Evolutionary conservation across 2,113 vertebrate species (phyloP), one percentile per base, ranked within the genome.

Genomic region (Poeciliopsis prolifica): DNA sequence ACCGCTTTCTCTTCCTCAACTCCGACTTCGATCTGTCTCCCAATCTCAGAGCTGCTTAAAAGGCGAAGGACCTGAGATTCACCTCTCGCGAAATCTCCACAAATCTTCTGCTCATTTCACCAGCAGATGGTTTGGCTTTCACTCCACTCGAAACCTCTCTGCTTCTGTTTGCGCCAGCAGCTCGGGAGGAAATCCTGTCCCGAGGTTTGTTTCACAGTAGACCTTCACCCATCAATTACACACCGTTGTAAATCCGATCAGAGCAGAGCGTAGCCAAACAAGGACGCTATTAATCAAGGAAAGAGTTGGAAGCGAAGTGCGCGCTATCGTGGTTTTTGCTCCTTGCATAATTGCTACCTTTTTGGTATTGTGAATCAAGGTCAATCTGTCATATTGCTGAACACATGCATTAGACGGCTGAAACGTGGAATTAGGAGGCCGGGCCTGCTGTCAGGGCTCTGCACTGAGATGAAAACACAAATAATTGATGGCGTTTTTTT

Each of bases 141-240:
- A 19, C 65, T 79, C 65, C 40, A 3, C 30, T 60, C 1, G 8
- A 37, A 37, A 60, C 73, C 51, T 83, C 72, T 74, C 66, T 51
- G 60, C 54, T 13, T 80, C 66, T 62, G 19, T 81, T 76, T 64
- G 75, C 65, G 78, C 79, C 80, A 22, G 64, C 77, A 68, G 72
- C 61, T 83, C 68, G 24, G 74, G 84, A 86, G 86, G 87, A 93
- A 89, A 85, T 89, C 76, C 86, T 80, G 81, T 81, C 87, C 67
- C 77, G 33, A 78, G 42, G 64, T 81, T 88, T 63, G 76, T 66
- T 74, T 83, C 76, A 9, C 81, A 67, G 87, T 19, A 72, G 78
- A 78, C 89, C 77, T 81, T 81, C 77, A 80, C 72, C 84, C 87
- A 81, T 91, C 89, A 90, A 80, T 91, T 91, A 91, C 48, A 3